Percentiles rank a stretch among this genome's conserved stretches.
These are phyloP conservation scores for Autographa pulchrina DNA, from an alignment of 2,888 invertebrate genomes.

Conservation along the genomic window DNA sequence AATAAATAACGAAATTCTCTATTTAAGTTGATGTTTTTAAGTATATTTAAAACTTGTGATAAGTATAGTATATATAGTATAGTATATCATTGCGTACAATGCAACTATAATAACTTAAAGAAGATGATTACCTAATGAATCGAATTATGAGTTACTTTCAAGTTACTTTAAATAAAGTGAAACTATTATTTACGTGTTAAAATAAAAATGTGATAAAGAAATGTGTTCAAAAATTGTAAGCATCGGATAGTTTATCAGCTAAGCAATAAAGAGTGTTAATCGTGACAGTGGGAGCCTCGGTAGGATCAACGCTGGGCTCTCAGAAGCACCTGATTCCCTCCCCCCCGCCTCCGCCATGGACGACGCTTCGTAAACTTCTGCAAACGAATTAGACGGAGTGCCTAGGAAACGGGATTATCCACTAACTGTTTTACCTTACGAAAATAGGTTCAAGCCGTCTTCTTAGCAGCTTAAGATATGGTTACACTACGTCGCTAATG, in stretches of 20 bases:
- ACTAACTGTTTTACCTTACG: conserved; percentile 70
- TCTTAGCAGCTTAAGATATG: conserved; percentile 48
- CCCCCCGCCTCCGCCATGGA: conserved; percentile 63
- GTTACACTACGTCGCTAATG: conserved; percentile 38
- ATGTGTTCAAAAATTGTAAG: conserved; percentile 10
- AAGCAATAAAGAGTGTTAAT: conserved; percentile 63
- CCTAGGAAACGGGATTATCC: conserved; percentile 75
- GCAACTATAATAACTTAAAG: no score
- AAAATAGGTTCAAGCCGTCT: conserved; percentile 64
- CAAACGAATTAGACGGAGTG: conserved; percentile 76
- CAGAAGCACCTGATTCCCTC: conserved; percentile 73
- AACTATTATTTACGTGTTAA: no score
- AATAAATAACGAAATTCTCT: conserved; percentile 16
- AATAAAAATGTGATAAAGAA: background rate
- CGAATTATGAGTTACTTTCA: no score
- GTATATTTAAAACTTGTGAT: no score
- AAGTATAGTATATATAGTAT: no score
- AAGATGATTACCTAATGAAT: no score
- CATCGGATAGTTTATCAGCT: conserved; percentile 59
- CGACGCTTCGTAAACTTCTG: conserved; percentile 70
- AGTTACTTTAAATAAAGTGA: no score
- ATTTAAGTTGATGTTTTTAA: background rate
- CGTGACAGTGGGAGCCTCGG: conserved; percentile 68
- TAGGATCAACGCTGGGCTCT: conserved; percentile 67
- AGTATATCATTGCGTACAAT: no score